Conservation (phyloP, 2,888 invertebrate genomes). For the Leucozona laternaria region DNA sequence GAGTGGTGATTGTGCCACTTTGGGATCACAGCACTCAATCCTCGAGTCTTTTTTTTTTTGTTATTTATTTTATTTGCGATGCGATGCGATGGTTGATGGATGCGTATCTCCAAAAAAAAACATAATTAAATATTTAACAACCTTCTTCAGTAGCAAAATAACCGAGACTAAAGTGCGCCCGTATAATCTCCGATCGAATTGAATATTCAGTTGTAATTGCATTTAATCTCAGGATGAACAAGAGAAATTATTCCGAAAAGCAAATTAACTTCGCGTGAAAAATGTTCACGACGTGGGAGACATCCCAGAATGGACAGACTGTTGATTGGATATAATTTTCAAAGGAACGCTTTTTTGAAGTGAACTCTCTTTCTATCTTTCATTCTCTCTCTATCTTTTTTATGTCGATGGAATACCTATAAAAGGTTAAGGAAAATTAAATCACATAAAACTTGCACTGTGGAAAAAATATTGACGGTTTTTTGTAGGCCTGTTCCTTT, state of each 20-base stretch:
- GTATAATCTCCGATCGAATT: conserved; percentile 28
- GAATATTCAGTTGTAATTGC: conserved; percentile 44
- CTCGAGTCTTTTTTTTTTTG: not conserved
- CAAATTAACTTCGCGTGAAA: conserved; percentile 18
- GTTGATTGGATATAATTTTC: not conserved
- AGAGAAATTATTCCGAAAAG: conserved; percentile 29
- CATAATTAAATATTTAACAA: conserved; percentile 26
- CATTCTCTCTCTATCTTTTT: no score
- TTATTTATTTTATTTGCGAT: not conserved
- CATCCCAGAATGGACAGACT: not conserved
- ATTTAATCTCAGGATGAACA: conserved; percentile 35
- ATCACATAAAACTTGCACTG: no score
- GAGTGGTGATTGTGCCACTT: conserved; percentile 21
- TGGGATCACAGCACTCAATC: conserved; percentile 13
- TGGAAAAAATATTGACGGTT: no score
- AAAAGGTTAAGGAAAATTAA: no score
- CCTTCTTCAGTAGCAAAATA: not conserved
- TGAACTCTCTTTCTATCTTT: not conserved
- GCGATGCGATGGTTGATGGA: not conserved
- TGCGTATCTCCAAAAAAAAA: not conserved
- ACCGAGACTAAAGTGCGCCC: not conserved
- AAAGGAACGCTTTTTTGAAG: not conserved
- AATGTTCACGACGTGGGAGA: not conserved
- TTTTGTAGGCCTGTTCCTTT: no score
- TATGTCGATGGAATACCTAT: no score